Percentiles rank a stretch among this genome's conserved stretches.
Conservation (phyloP, 2,888 invertebrate species). For the Acanthosepion pharaonis region DNA sequence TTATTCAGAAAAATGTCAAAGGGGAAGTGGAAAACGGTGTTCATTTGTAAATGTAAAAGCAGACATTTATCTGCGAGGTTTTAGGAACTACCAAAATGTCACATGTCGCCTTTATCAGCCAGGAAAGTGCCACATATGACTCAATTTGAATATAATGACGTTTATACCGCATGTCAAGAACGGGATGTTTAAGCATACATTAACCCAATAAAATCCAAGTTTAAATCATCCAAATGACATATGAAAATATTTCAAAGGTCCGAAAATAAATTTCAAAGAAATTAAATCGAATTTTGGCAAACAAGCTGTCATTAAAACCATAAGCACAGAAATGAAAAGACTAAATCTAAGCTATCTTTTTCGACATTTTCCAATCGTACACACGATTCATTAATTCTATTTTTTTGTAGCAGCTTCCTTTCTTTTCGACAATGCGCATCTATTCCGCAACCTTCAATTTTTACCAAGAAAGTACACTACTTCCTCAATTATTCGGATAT, state of each 20-base stretch:
- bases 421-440: no score
- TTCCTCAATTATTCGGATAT: no score
- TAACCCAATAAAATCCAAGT: background rate
- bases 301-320: no score
- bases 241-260: background rate
- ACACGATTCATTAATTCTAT: no score
- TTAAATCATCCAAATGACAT: background rate
- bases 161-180: background rate
- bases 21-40: background rate
- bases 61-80: background rate
- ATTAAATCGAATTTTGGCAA: no score
- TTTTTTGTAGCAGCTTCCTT: no score
- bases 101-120: background rate
- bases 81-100: background rate
- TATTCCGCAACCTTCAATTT: no score
- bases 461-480: no score
- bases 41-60: background rate
- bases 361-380: no score
- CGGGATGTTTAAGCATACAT: background rate
- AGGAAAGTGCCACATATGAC: background rate
- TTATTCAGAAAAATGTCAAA: background rate
- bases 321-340: no score
- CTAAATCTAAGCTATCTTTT: no score
- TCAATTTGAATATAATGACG: background rate
- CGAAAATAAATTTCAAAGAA: no score